phyloP scores from a whole-genome alignment of 1,140 invertebrate species.

The Leptoteleia sp. region DNA sequence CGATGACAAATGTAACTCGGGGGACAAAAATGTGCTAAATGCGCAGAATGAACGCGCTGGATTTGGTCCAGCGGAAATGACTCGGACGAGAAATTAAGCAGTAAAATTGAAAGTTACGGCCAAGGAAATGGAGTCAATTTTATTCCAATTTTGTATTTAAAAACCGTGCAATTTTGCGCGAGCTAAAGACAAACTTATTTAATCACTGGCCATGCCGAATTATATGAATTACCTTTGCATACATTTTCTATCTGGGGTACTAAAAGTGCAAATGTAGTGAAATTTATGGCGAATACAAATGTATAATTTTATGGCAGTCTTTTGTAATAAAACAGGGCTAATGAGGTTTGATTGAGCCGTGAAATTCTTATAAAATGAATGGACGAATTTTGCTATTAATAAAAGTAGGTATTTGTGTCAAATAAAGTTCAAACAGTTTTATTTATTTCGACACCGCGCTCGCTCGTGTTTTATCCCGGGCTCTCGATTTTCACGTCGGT shows the following conservation, averaged over 20 bases:
- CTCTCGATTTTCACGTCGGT: too few relatives aligned
- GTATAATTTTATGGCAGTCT: slow-evolving; percentile 31
- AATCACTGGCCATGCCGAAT: slow-evolving; percentile 19
- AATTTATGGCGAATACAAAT: slow-evolving; percentile 40
- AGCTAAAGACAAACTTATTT: slow-evolving; percentile 32
- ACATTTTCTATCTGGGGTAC: slow-evolving; percentile 19
- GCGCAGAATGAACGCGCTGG: slow-evolving; percentile 6
- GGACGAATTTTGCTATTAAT: slow-evolving; percentile 32
- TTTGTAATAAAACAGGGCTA: slow-evolving; percentile 45
- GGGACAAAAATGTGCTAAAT: slow-evolving; percentile 28
- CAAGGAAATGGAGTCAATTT: slow-evolving; percentile 33
- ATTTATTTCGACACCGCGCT: slow-evolving; percentile 9
- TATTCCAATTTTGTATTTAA: slow-evolving; percentile 19
- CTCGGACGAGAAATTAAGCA: slow-evolving; percentile 9
- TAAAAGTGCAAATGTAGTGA: slow-evolving; percentile 37
- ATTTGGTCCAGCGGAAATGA: not conserved
- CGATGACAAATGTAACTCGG: slow-evolving; percentile 51
- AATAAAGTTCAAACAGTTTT: slow-evolving; percentile 34
- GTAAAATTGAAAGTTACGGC: slow-evolving; percentile 41
- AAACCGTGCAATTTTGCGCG: not conserved
- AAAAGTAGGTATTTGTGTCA: slow-evolving; percentile 54
- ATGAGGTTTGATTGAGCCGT: slow-evolving; percentile 50
- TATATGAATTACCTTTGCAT: slow-evolving; percentile 39
- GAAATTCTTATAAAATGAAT: slow-evolving; percentile 39
- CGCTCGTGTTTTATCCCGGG: too few relatives aligned